These are phyloP conservation scores for Zapus hudsonius DNA, from an alignment of 2,113 vertebrate genomes.

Conservation along the genomic window DNA sequence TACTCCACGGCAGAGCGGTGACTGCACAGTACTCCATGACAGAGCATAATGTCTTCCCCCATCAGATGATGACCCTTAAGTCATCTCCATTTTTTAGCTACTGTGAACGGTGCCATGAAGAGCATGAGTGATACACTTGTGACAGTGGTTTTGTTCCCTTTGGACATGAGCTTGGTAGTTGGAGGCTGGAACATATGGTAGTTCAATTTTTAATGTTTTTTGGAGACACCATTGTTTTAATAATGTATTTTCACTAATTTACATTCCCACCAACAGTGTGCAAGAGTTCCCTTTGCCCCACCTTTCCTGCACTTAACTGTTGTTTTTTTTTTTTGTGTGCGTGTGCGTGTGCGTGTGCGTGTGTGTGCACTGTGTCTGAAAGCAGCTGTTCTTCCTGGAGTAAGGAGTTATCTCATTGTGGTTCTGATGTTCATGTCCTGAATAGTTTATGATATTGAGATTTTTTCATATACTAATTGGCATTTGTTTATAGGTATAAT, in stretches of 20 bases:
- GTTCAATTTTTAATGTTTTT: not conserved
- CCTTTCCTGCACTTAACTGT: not conserved
- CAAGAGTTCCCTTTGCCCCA: not conserved
- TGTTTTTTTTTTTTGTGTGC: not conserved
- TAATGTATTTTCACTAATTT: not conserved
- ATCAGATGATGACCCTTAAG: not conserved
- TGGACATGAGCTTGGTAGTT: not conserved
- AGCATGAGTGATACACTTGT: not conserved
- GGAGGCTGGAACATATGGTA: not conserved
- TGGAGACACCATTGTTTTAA: not conserved
- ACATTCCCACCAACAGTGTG: not conserved
- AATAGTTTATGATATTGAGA: not conserved
- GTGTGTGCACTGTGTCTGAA: too few relatives aligned
- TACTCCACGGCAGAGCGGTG: too few relatives aligned
- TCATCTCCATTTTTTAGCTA: not conserved
- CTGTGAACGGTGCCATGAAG: not conserved
- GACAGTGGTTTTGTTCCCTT: not conserved
- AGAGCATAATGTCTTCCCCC: not conserved
- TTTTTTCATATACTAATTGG: not conserved
- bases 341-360: too few relatives aligned
- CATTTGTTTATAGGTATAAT: not conserved
- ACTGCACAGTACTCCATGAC: too few relatives aligned
- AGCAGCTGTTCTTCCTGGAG: not conserved
- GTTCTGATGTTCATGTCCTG: not conserved
- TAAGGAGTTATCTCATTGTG: not conserved